A percentile compares a stretch with the other conserved stretches of the same genome.
Conservation (phyloP, 2,888 invertebrate genomes). For the Lasioglossum lativentre region DNA sequence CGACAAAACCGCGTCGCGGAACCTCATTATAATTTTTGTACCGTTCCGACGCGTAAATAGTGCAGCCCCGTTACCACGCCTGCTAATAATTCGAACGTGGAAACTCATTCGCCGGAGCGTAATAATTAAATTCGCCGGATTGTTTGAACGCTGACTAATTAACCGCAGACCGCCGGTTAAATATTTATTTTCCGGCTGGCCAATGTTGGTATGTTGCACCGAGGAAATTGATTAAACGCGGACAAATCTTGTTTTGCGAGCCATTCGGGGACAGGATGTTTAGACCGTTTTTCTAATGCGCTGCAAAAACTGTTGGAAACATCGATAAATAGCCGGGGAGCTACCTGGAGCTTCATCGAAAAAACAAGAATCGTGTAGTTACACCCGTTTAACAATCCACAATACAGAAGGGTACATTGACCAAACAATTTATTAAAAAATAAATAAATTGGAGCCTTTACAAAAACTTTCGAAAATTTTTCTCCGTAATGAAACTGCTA, state of each 20-base stretch:
- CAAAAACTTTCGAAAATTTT: too few species aligned
- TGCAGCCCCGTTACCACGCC: background rate
- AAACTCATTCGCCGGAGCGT: background rate
- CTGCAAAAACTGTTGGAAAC: background rate
- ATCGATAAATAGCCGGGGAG: background rate
- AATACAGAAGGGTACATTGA: too few species aligned
- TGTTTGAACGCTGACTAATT: slow-evolving; percentile 34
- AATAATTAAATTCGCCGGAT: slow-evolving; percentile 44
- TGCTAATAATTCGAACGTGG: slow-evolving; percentile 20
- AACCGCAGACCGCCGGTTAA: slow-evolving; percentile 24
- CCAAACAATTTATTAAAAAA: too few species aligned
- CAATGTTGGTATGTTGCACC: background rate
- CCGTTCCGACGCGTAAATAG: background rate
- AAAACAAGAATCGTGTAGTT: too few species aligned
- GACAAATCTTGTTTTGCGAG: background rate
- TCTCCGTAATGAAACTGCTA: too few species aligned
- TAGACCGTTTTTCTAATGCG: background rate
- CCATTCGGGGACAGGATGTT: background rate
- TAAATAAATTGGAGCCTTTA: too few species aligned
- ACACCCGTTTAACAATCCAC: too few species aligned
- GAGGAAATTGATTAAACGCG: background rate
- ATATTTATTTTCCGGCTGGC: slow-evolving; percentile 26
- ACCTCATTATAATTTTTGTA: slow-evolving; percentile 43
- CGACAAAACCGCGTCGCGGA: background rate
- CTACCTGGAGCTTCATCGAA: background rate